Conservation (phyloP, 2,888 invertebrate species). For the Xanthia icteritia region DNA sequence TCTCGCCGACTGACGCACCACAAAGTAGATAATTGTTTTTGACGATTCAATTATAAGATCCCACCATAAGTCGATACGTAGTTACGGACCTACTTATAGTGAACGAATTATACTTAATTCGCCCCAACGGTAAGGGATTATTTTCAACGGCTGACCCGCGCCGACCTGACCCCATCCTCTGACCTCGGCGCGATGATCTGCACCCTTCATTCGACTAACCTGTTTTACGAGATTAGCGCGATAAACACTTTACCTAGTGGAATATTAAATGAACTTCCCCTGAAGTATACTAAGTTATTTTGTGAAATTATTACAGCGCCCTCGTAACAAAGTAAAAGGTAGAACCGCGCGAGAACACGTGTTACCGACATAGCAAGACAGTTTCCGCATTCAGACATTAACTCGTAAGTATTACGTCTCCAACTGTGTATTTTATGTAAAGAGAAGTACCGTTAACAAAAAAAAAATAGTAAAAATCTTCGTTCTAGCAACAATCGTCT, state of each 20-base stretch:
- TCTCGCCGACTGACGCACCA: constrained; percentile 73
- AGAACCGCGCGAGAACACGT: constrained; percentile 70
- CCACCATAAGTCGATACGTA: constrained; percentile 64
- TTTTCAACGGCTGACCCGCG: constrained; percentile 80
- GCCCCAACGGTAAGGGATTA: constrained; percentile 79
- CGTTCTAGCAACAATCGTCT: too few species aligned
- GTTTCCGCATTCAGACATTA: constrained; percentile 73
- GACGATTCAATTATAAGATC: constrained; percentile 77
- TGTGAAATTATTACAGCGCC: constrained; percentile 76
- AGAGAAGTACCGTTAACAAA: too few species aligned
- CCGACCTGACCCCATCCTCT: constrained; percentile 84
- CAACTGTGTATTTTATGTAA: constrained; percentile 51
- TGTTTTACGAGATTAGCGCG: constrained; percentile 83
- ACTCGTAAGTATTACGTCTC: constrained; percentile 65
- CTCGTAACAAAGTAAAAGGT: constrained; percentile 70
- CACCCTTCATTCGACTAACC: constrained; percentile 85
- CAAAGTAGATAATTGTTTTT: constrained; percentile 72
- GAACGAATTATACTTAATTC: constrained; percentile 71
- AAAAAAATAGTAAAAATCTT: too few species aligned
- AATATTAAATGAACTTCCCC: constrained; percentile 77
- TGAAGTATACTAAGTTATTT: constrained; percentile 75
- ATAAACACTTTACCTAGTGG: constrained; percentile 80
- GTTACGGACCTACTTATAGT: constrained; percentile 69
- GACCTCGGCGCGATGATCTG: constrained; percentile 84
- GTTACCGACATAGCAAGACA: constrained; percentile 72